These are phyloP conservation scores for Tetranychus truncatus DNA, from an alignment of 2,888 invertebrate genomes.

Conservation along the genomic window DNA sequence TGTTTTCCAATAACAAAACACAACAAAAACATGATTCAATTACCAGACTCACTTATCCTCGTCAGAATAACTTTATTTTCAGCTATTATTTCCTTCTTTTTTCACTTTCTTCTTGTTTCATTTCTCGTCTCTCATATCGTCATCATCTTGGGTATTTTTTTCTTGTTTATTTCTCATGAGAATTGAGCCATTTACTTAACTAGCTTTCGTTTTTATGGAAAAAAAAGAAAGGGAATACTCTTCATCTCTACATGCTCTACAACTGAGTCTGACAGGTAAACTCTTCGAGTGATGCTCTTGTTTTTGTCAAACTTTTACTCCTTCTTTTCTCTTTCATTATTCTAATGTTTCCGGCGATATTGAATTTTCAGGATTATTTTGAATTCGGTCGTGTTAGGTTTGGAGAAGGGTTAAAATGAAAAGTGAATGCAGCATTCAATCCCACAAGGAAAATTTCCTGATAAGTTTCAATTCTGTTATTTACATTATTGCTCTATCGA, in stretches of 20 bases:
- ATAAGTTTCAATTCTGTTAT: too few relatives aligned
- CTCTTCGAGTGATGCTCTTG: neutral
- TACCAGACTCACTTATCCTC: neutral
- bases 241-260: neutral
- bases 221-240: neutral
- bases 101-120: neutral
- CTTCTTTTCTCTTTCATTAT: too few relatives aligned
- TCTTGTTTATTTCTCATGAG: neutral
- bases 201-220: neutral
- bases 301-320: too few relatives aligned
- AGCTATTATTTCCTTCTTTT: neutral
- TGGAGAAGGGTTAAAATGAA: too few relatives aligned
- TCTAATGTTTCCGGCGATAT: too few relatives aligned
- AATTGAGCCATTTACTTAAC: neutral
- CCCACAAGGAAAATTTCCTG: too few relatives aligned
- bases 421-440: too few relatives aligned
- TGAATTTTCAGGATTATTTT: too few relatives aligned
- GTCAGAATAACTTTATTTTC: neutral
- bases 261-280: neutral
- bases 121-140: neutral
- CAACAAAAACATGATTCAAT: slow-evolving; percentile 1
- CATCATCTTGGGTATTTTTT: neutral
- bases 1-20: neutral
- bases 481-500: too few relatives aligned
- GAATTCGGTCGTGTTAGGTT: too few relatives aligned